These are phyloP conservation scores for Adela reaumurella DNA, from an alignment of 2,888 invertebrate genomes.

Conservation along the genomic window DNA sequence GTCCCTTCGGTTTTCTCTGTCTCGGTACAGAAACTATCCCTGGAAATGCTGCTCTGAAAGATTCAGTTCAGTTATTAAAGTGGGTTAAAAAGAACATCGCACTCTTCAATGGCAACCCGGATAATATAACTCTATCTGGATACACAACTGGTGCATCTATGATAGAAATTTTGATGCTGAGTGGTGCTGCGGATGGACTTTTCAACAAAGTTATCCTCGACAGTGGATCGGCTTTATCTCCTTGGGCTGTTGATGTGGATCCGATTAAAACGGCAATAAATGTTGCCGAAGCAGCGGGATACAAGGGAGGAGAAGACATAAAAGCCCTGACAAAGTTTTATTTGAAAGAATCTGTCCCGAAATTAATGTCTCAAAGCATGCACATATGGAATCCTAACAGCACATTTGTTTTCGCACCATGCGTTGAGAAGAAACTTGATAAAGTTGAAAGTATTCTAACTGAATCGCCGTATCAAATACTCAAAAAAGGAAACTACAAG, in stretches of 20 bases:
- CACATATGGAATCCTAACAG: conserved; percentile 37
- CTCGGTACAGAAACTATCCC: conserved; percentile 59
- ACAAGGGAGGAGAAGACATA: conserved; percentile 28
- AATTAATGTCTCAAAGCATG: conserved; percentile 26
- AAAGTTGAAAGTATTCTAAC: conserved; percentile 31
- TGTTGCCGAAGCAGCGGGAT: conserved; percentile 34
- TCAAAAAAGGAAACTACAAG: conserved; percentile 25
- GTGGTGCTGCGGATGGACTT: conserved; percentile 29
- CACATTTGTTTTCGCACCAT: conserved; percentile 43
- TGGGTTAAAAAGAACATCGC: conserved; percentile 73
- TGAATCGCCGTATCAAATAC: conserved; percentile 32
- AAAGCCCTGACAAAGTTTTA: conserved; percentile 38
- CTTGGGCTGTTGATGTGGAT: conserved; percentile 35
- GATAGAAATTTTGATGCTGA: conserved; percentile 34
- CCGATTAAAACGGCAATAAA: conserved; percentile 37
- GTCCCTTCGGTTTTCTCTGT: conserved; percentile 68
- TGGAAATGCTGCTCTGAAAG: conserved; percentile 83
- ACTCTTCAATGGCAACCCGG: conserved; percentile 77
- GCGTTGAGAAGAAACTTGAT: conserved; percentile 29
- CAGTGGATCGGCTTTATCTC: conserved; percentile 38
- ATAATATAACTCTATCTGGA: conserved; percentile 75
- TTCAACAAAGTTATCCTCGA: conserved; percentile 37
- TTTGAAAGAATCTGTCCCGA: conserved; percentile 22
- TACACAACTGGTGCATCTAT: conserved; percentile 72
- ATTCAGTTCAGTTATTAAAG: conserved; percentile 74